Base-by-base conservation (phyloP, 2,888 invertebrate genomes). In the Dermolepida albohirtum region DNA sequence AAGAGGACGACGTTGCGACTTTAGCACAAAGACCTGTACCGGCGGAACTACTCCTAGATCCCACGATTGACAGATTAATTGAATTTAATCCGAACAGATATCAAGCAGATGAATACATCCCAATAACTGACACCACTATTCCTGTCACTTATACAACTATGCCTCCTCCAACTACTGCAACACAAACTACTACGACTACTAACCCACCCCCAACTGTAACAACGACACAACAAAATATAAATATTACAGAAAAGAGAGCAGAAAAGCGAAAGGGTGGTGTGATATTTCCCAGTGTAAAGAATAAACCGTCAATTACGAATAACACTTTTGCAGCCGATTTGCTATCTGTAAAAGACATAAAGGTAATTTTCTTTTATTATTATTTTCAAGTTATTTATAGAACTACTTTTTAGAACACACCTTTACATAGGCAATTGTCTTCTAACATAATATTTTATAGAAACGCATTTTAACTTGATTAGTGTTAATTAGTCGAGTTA, bases 221-320 rank as follows among this genome's bases (percentile, higher is more conserved):
- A 12, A 68, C 76, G 11, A 74, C 74, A 1, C 73, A 73, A 39
- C 74, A 75, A 41, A 70, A 70, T 1, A 64, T 75, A 12, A 72
- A 69, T 5, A 81, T 84, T n/a, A 83, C 84, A 54, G 83, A 87
- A 44, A 87, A 88, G 66, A 74, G 81, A 29, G 68, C 76, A 1
- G 84, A 84, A 51, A 84, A 84, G 65, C 87, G 93, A 72, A 94
- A 93, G 83, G 92, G 93, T 43, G 93, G 93, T 68, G 90, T 95
- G 76, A 95, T 95, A 81, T 95, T 95, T 84, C 95, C 95, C 8
- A 94, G 94, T 80, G 92, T 95, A 62, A 95, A 95, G 84, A 95
- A 95, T 83, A 95, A 95, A 77, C 95, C 95, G 17, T 90, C 92
- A 73, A 65, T 66, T 17, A 89, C 92, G 70, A 91, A 92, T 66